A percentile compares a stretch with the other conserved stretches of the same genome.
These are phyloP conservation scores for Suncus etruscus DNA, from an alignment of 2,113 vertebrate species.

Conservation along the genomic window DNA sequence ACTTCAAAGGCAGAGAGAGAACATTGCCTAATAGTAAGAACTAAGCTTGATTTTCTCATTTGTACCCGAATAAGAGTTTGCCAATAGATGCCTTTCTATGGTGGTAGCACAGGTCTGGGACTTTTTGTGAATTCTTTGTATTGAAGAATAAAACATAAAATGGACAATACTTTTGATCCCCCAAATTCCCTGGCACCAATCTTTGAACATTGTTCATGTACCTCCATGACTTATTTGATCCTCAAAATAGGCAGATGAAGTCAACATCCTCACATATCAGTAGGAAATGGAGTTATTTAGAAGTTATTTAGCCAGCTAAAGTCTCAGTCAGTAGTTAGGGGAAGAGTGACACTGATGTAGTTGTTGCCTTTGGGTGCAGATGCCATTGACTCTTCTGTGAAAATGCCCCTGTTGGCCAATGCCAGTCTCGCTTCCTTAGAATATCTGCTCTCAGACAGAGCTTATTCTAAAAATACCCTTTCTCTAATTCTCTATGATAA, in stretches of 20 bases:
- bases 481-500: too few relatives aligned
- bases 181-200: background rate
- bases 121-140: background rate
- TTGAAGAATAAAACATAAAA: background rate
- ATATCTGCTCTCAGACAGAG: too few relatives aligned
- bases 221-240: background rate
- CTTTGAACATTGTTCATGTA: background rate
- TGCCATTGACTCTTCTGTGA: background rate
- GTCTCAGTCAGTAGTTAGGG: background rate
- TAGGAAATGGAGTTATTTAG: background rate
- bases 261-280: background rate
- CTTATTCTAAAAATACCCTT: too few relatives aligned
- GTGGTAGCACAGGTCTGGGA: background rate
- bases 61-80: background rate
- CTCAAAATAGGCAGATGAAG: background rate
- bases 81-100: background rate
- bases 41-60: background rate
- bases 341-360: background rate
- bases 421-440: background rate
- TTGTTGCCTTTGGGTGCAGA: background rate
- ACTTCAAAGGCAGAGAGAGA: conserved; percentile 4
- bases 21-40: conserved; percentile 36
- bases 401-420: background rate
- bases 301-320: background rate
- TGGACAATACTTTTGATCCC: too few relatives aligned